phyloP scores from a whole-genome alignment of 2,113 vertebrate species.

The Xyliphius kryptos region DNA sequence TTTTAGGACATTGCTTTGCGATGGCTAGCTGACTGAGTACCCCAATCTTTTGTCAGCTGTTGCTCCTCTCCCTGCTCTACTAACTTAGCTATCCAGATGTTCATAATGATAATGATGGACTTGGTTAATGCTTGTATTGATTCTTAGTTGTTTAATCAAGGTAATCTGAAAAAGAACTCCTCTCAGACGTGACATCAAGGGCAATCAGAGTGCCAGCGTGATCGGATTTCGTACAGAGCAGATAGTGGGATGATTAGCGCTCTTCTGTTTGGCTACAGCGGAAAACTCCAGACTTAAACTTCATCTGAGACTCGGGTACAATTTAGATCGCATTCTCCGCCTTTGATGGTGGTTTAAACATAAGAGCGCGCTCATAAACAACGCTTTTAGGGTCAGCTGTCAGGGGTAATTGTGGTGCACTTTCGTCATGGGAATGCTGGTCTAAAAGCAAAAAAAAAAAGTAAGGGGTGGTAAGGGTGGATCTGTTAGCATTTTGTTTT shows the following conservation, averaged over 20 bases:
- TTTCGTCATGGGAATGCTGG: constrained; percentile 35
- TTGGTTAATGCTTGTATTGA: constrained; percentile 43
- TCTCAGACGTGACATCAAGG: too few species aligned
- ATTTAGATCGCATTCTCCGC: constrained; percentile 42
- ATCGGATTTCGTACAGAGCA: constrained; percentile 37
- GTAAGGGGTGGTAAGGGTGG: background rate
- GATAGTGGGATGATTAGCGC: constrained; percentile 38
- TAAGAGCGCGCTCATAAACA: constrained; percentile 48
- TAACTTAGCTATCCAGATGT: too few species aligned
- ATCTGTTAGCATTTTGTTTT: constrained; percentile 43
- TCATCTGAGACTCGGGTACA: constrained; percentile 15
- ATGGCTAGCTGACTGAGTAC: too few species aligned
- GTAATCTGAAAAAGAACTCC: constrained; percentile 14
- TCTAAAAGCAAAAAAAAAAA: constrained; percentile 33
- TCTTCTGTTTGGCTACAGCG: constrained; percentile 16
- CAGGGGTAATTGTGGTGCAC: constrained; percentile 42
- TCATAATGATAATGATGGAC: too few species aligned
- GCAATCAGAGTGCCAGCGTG: constrained; percentile 27
- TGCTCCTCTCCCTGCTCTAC: too few species aligned
- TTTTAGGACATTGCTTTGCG: too few species aligned
- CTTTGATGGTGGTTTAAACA: constrained; percentile 47
- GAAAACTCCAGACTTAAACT: constrained; percentile 20
- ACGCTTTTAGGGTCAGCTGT: constrained; percentile 39
- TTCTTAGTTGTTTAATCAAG: constrained; percentile 18
- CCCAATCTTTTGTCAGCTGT: too few species aligned